Conservation (phyloP, 2,797 vertebrate genomes). For the Mycteria americana region DNA sequence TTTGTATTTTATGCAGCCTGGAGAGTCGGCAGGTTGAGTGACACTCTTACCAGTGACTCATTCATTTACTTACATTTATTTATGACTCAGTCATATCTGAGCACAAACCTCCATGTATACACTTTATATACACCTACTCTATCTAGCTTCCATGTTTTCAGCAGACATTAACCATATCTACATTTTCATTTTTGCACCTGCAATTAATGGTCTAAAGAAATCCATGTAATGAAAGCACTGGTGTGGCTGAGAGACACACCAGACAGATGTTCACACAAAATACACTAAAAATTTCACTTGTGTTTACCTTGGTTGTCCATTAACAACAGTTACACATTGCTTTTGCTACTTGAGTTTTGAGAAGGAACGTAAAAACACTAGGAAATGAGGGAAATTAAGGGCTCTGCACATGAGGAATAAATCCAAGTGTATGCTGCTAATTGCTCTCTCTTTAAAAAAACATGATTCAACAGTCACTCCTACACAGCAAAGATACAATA, state of each 20-base stretch:
- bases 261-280: neutral
- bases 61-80: neutral
- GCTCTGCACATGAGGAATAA: neutral
- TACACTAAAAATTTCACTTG: neutral
- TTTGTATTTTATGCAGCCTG: neutral
- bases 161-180: neutral
- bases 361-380: neutral
- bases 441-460: neutral
- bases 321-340: neutral
- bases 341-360: neutral
- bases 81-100: neutral
- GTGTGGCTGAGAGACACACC: neutral
- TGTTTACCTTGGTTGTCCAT: slow-evolving; percentile 6
- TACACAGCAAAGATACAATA: neutral
- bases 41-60: neutral
- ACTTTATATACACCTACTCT: neutral
- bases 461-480: neutral
- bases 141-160: neutral
- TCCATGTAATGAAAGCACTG: neutral
- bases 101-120: neutral
- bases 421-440: neutral
- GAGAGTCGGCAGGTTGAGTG: neutral
- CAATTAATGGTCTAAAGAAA: slow-evolving; percentile 12
- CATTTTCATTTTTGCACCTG: neutral
- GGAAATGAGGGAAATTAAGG: neutral